These are phyloP conservation scores for Phoxinus phoxinus DNA, from an alignment of 2,113 vertebrate species.

Conservation along the genomic window DNA sequence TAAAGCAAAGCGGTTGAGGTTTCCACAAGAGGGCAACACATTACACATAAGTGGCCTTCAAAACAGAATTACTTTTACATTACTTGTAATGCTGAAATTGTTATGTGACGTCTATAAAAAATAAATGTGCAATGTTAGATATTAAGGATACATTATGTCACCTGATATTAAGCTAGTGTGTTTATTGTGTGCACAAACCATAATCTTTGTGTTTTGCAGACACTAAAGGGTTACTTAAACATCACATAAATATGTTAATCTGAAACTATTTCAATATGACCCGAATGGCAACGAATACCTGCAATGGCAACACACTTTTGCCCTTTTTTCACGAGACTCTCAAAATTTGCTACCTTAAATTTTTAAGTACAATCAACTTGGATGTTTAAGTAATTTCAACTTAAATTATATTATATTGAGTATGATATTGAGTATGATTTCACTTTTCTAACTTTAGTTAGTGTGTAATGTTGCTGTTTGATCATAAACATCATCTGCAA, in stretches of 20 bases:
- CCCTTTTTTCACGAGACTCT: not conserved
- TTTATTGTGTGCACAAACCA: not conserved
- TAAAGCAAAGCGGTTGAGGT: not conserved
- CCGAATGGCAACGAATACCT: too few species aligned
- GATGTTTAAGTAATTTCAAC: too few species aligned
- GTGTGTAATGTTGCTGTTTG: too few species aligned
- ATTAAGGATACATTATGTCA: not conserved
- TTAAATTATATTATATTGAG: too few species aligned
- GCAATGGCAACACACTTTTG: not conserved
- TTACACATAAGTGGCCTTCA: not conserved
- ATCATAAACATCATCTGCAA: too few species aligned
- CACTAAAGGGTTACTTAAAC: not conserved
- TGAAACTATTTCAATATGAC: not conserved
- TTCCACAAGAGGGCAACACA: slow-evolving; percentile 53
- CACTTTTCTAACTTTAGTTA: too few species aligned
- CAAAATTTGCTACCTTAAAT: too few species aligned
- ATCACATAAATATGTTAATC: not conserved
- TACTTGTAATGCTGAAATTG: not conserved
- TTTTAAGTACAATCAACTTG: too few species aligned
- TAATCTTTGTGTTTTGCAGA: not conserved
- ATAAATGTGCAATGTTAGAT: not conserved
- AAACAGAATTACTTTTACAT: not conserved
- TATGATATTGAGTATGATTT: too few species aligned
- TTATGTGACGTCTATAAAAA: not conserved
- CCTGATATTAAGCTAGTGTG: not conserved